Percentiles rank a stretch among this genome's conserved stretches.
These are phyloP conservation scores for roundworm (Caenorhabditis elegans) DNA, from an alignment of 1,140 invertebrate genomes.

Conservation along the genomic window DNA sequence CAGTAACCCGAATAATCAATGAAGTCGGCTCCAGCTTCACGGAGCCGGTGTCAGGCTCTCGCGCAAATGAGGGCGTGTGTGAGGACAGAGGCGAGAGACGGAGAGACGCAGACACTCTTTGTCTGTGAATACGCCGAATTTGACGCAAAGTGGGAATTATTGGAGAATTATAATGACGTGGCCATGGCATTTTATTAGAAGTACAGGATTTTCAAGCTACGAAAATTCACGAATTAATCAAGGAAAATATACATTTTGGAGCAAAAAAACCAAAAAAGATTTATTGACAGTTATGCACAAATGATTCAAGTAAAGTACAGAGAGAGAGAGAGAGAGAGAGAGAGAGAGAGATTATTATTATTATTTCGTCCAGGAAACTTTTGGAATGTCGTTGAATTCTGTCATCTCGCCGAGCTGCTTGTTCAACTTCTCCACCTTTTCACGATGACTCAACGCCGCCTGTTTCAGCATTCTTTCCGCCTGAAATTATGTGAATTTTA, in stretches of 20 bases:
- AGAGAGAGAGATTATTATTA: no score
- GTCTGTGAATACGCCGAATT: background rate
- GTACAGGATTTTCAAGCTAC: background rate
- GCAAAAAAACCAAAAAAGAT: no score
- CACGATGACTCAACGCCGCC: slow-evolving; percentile 60
- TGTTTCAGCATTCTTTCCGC: slow-evolving; percentile 60
- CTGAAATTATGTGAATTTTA: slow-evolving; percentile 25
- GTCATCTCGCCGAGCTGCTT: slow-evolving; percentile 63
- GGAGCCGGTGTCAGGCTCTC: background rate
- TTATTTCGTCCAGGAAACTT: slow-evolving; percentile 64
- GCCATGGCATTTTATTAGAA: no score
- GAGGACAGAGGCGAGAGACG: background rate
- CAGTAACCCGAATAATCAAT: background rate
- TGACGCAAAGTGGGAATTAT: background rate
- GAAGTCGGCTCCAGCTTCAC: background rate
- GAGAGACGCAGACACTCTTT: background rate
- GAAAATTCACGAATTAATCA: no score
- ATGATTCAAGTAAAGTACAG: background rate
- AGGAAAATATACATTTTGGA: no score
- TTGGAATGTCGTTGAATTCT: slow-evolving; percentile 66
- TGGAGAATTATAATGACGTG: slow-evolving; percentile 3
- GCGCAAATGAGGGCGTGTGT: background rate
- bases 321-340: no score
- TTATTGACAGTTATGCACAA: no score
- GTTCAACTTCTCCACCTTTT: slow-evolving; percentile 65